Conservation (phyloP, 2,888 invertebrate species). For the Myopa tessellatipennis region DNA sequence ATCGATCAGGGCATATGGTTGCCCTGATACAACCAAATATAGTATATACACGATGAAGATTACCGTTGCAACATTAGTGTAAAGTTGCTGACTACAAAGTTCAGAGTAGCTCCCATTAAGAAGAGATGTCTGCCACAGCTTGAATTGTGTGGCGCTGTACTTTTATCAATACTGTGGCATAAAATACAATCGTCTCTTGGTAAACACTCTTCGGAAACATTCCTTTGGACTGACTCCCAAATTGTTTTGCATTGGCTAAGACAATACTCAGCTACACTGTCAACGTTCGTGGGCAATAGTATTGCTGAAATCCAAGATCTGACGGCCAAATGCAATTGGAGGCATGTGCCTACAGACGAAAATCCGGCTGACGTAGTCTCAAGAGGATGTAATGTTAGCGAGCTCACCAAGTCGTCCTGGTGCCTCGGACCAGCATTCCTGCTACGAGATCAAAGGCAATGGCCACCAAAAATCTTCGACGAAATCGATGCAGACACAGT, state of each 20-base stretch:
- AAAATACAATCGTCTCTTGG: constrained; percentile 21
- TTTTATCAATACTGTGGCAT: not conserved
- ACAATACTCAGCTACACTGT: constrained; percentile 40
- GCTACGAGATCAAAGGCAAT: not conserved
- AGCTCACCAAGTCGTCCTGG: constrained; percentile 36
- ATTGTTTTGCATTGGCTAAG: constrained; percentile 46
- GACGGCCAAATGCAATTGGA: constrained; percentile 9
- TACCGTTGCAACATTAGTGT: not conserved
- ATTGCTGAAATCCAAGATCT: constrained; percentile 36
- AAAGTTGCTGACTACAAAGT: not conserved
- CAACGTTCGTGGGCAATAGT: constrained; percentile 44
- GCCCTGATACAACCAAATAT: too few relatives aligned
- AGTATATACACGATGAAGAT: not conserved
- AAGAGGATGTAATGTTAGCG: constrained; percentile 30
- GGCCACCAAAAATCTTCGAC: constrained; percentile 2
- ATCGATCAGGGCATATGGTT: not conserved
- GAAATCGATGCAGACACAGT: constrained; percentile 32
- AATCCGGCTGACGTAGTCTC: constrained; percentile 38
- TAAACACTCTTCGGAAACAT: not conserved
- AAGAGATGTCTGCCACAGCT: not conserved
- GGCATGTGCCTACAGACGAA: constrained; percentile 8
- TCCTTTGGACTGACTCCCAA: constrained; percentile 46
- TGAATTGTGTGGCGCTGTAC: not conserved
- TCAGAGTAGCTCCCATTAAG: not conserved
- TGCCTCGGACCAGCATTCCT: constrained; percentile 35